Percentiles rank a stretch among this genome's conserved stretches.
These are phyloP conservation scores for Chaenocephalus aceratus DNA, from an alignment of 2,113 vertebrate species.

Conservation along the genomic window DNA sequence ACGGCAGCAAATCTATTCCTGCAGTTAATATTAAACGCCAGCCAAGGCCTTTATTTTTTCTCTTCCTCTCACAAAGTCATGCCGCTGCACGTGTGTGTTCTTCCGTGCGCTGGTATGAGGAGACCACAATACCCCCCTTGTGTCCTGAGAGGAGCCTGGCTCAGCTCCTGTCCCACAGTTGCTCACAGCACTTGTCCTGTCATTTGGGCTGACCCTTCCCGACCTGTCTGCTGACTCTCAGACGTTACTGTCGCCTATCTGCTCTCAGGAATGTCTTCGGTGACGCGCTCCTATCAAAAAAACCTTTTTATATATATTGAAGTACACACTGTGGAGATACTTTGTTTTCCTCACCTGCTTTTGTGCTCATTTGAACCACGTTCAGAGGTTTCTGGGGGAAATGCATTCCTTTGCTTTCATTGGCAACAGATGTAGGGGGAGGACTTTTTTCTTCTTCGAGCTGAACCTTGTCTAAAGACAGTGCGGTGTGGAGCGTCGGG, in stretches of 20 bases:
- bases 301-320: background rate
- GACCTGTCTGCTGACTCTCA: conserved; percentile 67
- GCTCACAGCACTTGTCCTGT: conserved; percentile 79
- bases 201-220: conserved; percentile 76
- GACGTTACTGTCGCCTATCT: conserved; percentile 54
- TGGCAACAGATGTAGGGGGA: conserved; percentile 84
- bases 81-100: conserved; percentile 65
- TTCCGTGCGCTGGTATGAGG: conserved; percentile 65
- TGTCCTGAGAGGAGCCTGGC: conserved; percentile 73
- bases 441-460: conserved; percentile 55
- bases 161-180: conserved; percentile 81
- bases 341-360: conserved; percentile 44
- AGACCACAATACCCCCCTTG: conserved; percentile 79
- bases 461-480: conserved; percentile 77
- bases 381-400: conserved; percentile 66
- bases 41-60: conserved; percentile 43
- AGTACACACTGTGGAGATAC: background rate
- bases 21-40: conserved; percentile 50
- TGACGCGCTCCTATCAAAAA: background rate
- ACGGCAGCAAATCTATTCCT: conserved; percentile 36
- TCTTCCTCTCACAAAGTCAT: conserved; percentile 54
- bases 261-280: conserved; percentile 43
- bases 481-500: conserved; percentile 61
- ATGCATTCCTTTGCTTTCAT: conserved; percentile 84
- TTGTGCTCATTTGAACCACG: conserved; percentile 62